Evolutionary conservation across 2,888 invertebrate genomes (phyloP), one percentile per base, ranked within the genome.

Genomic region (Eledona agricola): DNA sequence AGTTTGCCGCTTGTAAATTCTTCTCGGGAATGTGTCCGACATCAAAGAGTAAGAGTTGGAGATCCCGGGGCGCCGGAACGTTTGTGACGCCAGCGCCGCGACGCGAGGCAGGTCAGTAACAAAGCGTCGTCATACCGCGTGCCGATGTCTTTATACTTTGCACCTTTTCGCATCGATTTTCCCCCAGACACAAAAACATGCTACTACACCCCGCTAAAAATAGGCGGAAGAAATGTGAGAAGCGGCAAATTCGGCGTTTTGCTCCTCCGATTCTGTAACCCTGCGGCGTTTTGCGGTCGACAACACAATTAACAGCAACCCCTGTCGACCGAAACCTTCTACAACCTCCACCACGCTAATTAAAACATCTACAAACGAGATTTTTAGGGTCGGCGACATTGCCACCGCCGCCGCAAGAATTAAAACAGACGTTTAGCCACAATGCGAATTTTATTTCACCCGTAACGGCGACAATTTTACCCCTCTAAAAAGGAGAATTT

Each of bases 71-170:
- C 66, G 69, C 60, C 65, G 63, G 64, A 63, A 64, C 66, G 66
- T 64, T 66, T 66, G 67, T 67, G 66, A 64, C 66, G 67, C 62
- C 57, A 62, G 65, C 69, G 69, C 58, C 69, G 67, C 66, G 70
- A 69, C 70, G 70, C 67, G 62, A 69, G 72, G 72, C 68, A 72
- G 72, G 72, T 72, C 72, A 72, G 72, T 71, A 67, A 72, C 72
- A 71, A 70, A 70, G 68, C 67, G 64, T 62, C 66, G 66, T 67
- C 66, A 66, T 62, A 65, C 68, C 64, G 68, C 67, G 67, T 67
- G 69, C 66, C 67, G 64, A 66, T 68, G 68, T 71, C 70, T 69
- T 70, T 67, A 69, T 67, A 63, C 64, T 65, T 67, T 51, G 46
- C 59, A 53, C 57, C 56, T 54, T 54, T 58, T 45, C 45, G 15